Base-by-base conservation (phyloP, 2,888 invertebrate genomes). In the Lepidonotus clava region DNA sequence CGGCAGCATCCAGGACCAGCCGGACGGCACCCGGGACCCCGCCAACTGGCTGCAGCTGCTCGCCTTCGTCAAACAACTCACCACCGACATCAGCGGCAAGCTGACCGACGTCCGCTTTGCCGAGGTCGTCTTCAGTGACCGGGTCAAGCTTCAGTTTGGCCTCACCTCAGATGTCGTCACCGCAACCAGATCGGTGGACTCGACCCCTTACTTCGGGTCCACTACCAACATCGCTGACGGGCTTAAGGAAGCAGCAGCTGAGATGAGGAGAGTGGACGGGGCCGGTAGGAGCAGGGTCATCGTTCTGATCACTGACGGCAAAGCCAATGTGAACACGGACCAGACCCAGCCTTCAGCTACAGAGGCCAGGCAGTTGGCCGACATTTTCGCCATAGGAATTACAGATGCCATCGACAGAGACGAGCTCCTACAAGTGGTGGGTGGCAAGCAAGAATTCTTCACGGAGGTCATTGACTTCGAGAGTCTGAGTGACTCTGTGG, bases 71-170 rank as follows among this genome's bases (percentile, higher is more conserved):
- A 76, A 76, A 4, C 36, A 40, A 21, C 14, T 76, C n/a, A 40
- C 76, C 0, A 21, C 21, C 11, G 28, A 21, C 1, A 14, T 76
- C 4, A 4, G 36, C 6, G 38, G 24, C 18, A 34, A 28, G 1
- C 21, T 38, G 2, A 1, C 11, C 2, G 76, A 76, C 24, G 36
- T 76, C 36, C 36, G 76, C 6, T 76, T 76, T 38, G 76, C 76
- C 1, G 34, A 76, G 36, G 67, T 76, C 1, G 76, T 76, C 34
- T 76, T 76, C 76, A 76, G 76, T 40, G 76, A 38, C 76, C 76
- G 76, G 0, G 76, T 76, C 21, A n/a, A 14, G 18, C 34, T 76
- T 1, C 32, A 28, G 0, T 76, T 24, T 38, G 21, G 38, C 18
- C 18, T 76, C 1, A 76, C 76, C 18, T 5, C 1, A 36, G 76